Evolutionary conservation across 2,888 invertebrate genomes (phyloP).

Genomic region (Saturnia pavonia): DNA sequence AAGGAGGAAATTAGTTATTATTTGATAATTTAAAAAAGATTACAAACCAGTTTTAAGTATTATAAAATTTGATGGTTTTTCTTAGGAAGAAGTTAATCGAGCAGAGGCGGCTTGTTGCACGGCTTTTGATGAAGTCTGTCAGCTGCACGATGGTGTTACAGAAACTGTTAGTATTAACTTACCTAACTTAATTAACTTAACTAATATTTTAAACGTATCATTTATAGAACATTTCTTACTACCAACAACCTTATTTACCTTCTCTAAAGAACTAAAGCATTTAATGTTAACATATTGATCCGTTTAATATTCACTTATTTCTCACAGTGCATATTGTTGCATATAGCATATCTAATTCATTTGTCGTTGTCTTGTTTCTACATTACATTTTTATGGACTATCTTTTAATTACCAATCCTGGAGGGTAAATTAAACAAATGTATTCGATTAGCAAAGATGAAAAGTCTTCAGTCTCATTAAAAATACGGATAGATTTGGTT

Average conservation of each 20-base stretch:
- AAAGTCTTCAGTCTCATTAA: too few species aligned
- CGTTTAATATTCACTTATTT: too few species aligned
- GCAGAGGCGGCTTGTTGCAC: conserved; percentile 62
- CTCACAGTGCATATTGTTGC: too few species aligned
- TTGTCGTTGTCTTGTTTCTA: too few species aligned
- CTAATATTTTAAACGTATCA: neutral
- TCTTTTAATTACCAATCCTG: too few species aligned
- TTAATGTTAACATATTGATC: too few species aligned
- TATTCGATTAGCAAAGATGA: too few species aligned
- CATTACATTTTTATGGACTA: too few species aligned
- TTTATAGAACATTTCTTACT: neutral
- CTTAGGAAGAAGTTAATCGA: conserved; percentile 55
- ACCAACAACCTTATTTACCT: neutral
- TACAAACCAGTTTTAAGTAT: neutral
- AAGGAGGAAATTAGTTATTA: neutral
- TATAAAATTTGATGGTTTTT: conserved; percentile 10
- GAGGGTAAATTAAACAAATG: too few species aligned
- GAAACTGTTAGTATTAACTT: conserved; percentile 53
- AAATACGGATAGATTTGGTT: too few species aligned
- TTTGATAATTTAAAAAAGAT: neutral
- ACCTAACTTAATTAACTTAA: neutral
- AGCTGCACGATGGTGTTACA: conserved; percentile 49
- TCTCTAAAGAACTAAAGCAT: too few species aligned
- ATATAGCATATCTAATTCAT: too few species aligned
- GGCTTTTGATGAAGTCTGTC: conserved; percentile 52